Percentiles rank a stretch among this genome's conserved stretches.
Conservation (phyloP, 2,113 vertebrate genomes). For the Peromyscus californicus region DNA sequence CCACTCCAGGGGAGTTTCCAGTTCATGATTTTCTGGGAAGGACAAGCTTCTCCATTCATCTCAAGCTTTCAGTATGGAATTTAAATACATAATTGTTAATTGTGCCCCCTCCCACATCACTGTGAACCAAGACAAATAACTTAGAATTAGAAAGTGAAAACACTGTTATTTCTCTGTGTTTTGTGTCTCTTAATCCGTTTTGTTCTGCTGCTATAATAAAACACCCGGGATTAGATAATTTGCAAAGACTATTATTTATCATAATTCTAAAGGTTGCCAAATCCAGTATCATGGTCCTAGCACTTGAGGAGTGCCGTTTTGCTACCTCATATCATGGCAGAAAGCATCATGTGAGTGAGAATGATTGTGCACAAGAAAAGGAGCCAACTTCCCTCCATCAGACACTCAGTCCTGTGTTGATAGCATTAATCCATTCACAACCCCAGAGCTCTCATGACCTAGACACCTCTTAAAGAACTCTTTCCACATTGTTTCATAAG, state of each 20-base stretch:
- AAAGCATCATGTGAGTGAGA: not conserved
- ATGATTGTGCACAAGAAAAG: no score
- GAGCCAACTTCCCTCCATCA: not conserved
- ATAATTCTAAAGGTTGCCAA: not conserved
- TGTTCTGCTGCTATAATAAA: not conserved
- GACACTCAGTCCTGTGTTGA: no score
- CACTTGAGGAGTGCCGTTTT: not conserved
- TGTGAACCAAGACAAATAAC: not conserved
- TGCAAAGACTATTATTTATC: not conserved
- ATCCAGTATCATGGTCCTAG: not conserved
- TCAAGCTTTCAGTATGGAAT: not conserved
- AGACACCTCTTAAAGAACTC: not conserved
- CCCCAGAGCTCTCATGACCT: not conserved
- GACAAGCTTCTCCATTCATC: not conserved
- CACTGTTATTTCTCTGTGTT: not conserved
- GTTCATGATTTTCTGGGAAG: not conserved
- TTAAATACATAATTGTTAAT: not conserved
- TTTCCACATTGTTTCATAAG: not conserved
- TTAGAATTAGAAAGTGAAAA: not conserved
- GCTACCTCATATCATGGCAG: no score
- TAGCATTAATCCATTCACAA: not conserved
- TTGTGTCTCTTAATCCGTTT: not conserved
- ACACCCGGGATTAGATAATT: not conserved
- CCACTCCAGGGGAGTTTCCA: not conserved
- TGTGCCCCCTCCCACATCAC: not conserved